Conservation (phyloP, 64 coral and sea anemone genomes). For the Trachythela sp. region DNA sequence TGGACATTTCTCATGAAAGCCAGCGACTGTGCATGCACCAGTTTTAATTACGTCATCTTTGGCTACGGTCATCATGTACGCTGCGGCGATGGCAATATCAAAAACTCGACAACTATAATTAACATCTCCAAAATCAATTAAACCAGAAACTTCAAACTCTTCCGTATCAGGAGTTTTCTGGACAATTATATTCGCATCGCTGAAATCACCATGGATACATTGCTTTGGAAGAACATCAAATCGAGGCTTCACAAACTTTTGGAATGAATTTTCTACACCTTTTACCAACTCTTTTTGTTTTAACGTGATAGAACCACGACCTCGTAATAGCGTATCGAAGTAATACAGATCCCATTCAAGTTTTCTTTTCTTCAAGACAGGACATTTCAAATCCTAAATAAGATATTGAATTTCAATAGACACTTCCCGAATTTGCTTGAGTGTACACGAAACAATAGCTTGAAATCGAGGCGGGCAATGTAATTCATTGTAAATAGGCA, state of each 20-base stretch:
- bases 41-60: background rate
- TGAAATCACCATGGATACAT: constrained; percentile 15
- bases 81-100: background rate
- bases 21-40: background rate
- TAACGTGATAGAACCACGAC: background rate
- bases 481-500: too few relatives aligned
- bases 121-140: constrained; percentile 21
- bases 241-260: background rate
- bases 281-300: background rate
- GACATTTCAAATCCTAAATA: constrained; percentile 19
- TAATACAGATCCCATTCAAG: background rate
- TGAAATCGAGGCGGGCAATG: too few relatives aligned
- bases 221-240: constrained; percentile 13
- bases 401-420: too few relatives aligned
- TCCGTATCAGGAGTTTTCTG: background rate
- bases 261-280: background rate
- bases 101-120: constrained; percentile 4
- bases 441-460: too few relatives aligned
- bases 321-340: background rate
- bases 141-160: background rate
- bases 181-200: background rate
- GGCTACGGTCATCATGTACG: background rate
- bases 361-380: background rate
- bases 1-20: background rate
- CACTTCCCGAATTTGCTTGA: too few relatives aligned